A percentile compares a stretch with the other conserved stretches of the same genome.
Evolutionary conservation across 2,888 invertebrate genomes (phyloP).

Genomic region (Harmothoe impar): DNA sequence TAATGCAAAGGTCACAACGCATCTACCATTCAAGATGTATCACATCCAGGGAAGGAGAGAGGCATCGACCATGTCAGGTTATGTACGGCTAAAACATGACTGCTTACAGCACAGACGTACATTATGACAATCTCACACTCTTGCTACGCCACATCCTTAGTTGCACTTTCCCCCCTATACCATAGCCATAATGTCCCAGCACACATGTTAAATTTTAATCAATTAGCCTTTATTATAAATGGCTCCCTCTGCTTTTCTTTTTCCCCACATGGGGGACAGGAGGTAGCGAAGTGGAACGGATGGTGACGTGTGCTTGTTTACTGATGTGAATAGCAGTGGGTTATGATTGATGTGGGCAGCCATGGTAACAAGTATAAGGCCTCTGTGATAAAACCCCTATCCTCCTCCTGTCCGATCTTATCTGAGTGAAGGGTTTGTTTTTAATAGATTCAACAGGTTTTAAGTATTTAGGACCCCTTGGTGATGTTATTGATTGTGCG

Average conservation of each 20-base stretch:
- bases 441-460: constrained; percentile 35
- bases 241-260: neutral
- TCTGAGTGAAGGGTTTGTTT: neutral
- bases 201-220: neutral
- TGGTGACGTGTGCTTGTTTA: neutral
- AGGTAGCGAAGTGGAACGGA: constrained; percentile 7
- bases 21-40: too few relatives aligned
- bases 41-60: too few relatives aligned
- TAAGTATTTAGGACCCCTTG: neutral
- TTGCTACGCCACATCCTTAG: too few relatives aligned
- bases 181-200: neutral
- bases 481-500: too few relatives aligned
- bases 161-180: neutral
- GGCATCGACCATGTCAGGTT: too few relatives aligned
- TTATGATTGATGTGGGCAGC: neutral
- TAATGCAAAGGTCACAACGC: too few relatives aligned
- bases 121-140: too few relatives aligned
- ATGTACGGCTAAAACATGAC: too few relatives aligned
- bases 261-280: neutral
- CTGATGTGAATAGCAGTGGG: neutral
- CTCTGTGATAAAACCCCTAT: neutral
- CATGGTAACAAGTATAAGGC: neutral
- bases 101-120: too few relatives aligned
- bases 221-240: constrained; percentile 8
- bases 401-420: constrained; percentile 17